These are phyloP conservation scores for Paralinhomoeus sp. DNA, from an alignment of 2,888 invertebrate genomes.

Conservation along the genomic window DNA sequence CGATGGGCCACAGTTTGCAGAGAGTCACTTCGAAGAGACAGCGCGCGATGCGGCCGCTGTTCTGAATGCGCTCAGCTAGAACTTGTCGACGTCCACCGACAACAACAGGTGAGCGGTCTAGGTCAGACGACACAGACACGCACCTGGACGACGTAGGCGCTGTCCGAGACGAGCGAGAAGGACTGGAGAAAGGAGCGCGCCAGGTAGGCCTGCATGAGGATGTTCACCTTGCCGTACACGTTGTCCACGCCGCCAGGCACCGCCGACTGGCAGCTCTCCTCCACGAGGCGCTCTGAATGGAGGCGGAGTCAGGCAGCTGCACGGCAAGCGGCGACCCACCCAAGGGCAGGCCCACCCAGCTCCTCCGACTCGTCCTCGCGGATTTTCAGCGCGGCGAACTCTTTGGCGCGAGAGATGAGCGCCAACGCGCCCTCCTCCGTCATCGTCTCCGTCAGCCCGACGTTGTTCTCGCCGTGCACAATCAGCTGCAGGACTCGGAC, in stretches of 20 bases:
- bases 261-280: constrained; percentile 49
- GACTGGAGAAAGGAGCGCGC: constrained; percentile 54
- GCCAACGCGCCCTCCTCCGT: constrained; percentile 35
- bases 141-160: constrained; percentile 57
- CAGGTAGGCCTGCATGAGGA: constrained; percentile 41
- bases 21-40: constrained; percentile 81
- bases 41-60: constrained; percentile 64
- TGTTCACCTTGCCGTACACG: constrained; percentile 59
- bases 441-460: constrained; percentile 41
- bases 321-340: too few relatives aligned
- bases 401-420: constrained; percentile 71
- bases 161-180: constrained; percentile 66
- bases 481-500: constrained; percentile 10
- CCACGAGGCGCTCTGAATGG: constrained; percentile 42
- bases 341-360: constrained; percentile 32
- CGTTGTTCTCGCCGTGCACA: constrained; percentile 42
- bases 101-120: too few relatives aligned
- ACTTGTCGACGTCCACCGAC: too few relatives aligned
- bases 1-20: constrained; percentile 62
- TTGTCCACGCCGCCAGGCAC: constrained; percentile 65
- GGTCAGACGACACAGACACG: too few relatives aligned
- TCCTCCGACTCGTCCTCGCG: constrained; percentile 85
- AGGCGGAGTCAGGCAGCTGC: too few relatives aligned
- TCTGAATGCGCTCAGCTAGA: too few relatives aligned
- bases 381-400: constrained; percentile 70